Evolutionary conservation across 2,113 vertebrate species (phyloP).

Genomic region (Hypanus sabinus): DNA sequence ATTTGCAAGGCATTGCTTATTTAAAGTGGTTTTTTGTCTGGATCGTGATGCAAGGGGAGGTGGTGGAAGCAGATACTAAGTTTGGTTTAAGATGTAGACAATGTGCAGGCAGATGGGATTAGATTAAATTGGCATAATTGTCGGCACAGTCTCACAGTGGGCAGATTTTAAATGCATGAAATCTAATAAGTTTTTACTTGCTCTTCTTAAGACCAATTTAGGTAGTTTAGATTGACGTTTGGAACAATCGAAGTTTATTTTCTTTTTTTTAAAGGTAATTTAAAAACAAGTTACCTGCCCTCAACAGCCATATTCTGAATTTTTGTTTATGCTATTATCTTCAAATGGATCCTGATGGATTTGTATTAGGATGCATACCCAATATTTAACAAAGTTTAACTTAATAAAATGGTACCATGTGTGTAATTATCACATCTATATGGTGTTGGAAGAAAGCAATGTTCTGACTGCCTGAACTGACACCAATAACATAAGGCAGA

Average conservation of each 20-base stretch:
- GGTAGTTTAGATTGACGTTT: not conserved
- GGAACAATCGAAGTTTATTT: too few relatives aligned
- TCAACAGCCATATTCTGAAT: not conserved
- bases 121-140: too few relatives aligned
- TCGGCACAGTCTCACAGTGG: too few relatives aligned
- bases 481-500: not conserved
- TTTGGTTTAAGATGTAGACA: too few relatives aligned
- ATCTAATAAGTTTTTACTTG: not conserved
- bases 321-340: not conserved
- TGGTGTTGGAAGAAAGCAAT: not conserved
- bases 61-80: too few relatives aligned
- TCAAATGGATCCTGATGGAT: too few relatives aligned
- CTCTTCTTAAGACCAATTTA: not conserved
- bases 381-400: not conserved
- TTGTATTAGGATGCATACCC: not conserved
- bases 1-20: too few relatives aligned
- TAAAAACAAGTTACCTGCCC: not conserved
- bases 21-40: too few relatives aligned
- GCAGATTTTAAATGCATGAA: not conserved
- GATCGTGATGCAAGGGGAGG: too few relatives aligned
- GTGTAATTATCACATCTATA: not conserved
- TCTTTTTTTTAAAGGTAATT: not conserved
- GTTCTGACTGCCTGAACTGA: not conserved
- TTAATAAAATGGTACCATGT: not conserved
- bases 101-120: too few relatives aligned